A percentile compares a stretch with the other conserved stretches of the same genome.
Evolutionary conservation across 1,140 invertebrate genomes (phyloP).

Genomic region (Aleiodes sp.): DNA sequence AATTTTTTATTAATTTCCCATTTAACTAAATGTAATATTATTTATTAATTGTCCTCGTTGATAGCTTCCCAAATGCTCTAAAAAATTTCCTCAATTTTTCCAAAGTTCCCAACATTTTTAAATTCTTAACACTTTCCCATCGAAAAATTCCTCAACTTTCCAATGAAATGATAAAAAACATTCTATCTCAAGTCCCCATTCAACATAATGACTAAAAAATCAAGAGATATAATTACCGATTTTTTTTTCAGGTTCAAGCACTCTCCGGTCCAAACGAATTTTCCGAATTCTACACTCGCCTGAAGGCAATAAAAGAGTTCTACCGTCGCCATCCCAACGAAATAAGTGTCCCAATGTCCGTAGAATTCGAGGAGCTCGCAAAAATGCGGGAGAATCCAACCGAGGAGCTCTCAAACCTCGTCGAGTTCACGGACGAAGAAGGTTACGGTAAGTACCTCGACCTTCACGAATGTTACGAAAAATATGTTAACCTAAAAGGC

Average conservation of each 20-base stretch:
- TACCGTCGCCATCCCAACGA: slow-evolving; percentile 97
- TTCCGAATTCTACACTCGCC: slow-evolving; percentile 93
- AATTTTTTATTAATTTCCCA: too few relatives aligned
- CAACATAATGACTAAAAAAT: neutral
- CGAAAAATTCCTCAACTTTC: too few relatives aligned
- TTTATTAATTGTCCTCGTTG: too few relatives aligned
- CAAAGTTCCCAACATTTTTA: too few relatives aligned
- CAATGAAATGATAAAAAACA: too few relatives aligned
- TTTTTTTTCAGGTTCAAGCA: slow-evolving; percentile 69
- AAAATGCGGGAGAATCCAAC: slow-evolving; percentile 88
- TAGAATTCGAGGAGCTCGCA: slow-evolving; percentile 95
- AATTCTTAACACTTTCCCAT: too few relatives aligned
- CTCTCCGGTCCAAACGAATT: slow-evolving; percentile 98
- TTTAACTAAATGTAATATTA: too few relatives aligned
- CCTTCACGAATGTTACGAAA: slow-evolving; percentile 96
- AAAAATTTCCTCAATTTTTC: too few relatives aligned
- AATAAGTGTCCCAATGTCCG: slow-evolving; percentile 93
- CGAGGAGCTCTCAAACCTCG: slow-evolving; percentile 82
- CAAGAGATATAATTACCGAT: neutral
- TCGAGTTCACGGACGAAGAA: slow-evolving; percentile 99
- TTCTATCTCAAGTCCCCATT: neutral
- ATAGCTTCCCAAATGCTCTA: too few relatives aligned
- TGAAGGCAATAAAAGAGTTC: slow-evolving; percentile 96
- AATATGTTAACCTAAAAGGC: slow-evolving; percentile 96
- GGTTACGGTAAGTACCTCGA: slow-evolving; percentile 99